These are phyloP conservation scores for Strongylocentrotus purpuratus DNA, from an alignment of 35 echinoderm and acorn worm species.

Conservation along the genomic window DNA sequence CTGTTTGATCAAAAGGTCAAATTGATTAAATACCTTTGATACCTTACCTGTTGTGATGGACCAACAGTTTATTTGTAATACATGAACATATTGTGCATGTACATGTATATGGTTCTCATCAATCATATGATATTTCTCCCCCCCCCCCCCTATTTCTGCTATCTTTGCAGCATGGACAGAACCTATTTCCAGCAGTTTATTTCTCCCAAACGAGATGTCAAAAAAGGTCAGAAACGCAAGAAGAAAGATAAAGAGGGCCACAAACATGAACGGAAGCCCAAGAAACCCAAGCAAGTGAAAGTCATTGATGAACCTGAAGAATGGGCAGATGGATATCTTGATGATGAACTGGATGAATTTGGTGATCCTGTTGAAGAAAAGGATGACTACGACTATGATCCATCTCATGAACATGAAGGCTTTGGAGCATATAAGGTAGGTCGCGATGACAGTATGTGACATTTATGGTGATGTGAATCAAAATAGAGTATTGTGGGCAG, in stretches of 20 bases:
- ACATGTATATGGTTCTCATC: too few species aligned
- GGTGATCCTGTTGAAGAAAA: constrained; percentile 6
- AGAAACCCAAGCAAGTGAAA: constrained; percentile 30
- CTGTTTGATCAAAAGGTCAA: too few species aligned
- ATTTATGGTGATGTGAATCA: too few species aligned
- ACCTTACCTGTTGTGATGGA: too few species aligned
- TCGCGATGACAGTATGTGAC: too few species aligned
- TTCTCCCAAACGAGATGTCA: not conserved
- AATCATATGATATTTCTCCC: too few species aligned
- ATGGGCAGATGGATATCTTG: constrained; percentile 24
- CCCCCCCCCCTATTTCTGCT: not conserved
- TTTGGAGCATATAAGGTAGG: constrained; percentile 4
- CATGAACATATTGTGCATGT: too few species aligned
- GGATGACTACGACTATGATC: constrained; percentile 40
- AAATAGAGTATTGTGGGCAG: too few species aligned
- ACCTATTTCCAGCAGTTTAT: constrained; percentile 18
- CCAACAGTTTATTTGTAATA: too few species aligned
- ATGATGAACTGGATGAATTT: constrained; percentile 5
- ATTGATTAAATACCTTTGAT: too few species aligned
- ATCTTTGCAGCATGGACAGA: constrained; percentile 29
- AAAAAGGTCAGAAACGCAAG: not conserved
- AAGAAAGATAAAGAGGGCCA: constrained; percentile 19
- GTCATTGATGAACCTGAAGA: not conserved
- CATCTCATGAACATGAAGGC: not conserved
- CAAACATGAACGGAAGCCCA: constrained; percentile 14